Evolutionary conservation across 37 sponge, comb jelly and placozoan genomes (phyloP).

Genomic region (Dysidea cf. avara): DNA sequence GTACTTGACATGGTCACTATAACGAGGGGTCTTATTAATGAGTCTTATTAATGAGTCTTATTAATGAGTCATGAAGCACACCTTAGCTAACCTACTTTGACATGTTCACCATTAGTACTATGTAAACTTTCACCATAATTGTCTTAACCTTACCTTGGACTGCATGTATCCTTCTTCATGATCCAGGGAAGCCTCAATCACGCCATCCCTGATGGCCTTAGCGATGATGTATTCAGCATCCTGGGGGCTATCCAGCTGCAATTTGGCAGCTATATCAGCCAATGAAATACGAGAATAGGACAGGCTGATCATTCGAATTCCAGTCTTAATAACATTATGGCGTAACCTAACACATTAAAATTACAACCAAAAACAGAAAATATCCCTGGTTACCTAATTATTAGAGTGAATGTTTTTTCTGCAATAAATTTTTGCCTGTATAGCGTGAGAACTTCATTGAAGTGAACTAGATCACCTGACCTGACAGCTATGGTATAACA

Average conservation of each 20-base stretch:
- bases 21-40: no score
- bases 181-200: constrained; percentile 91
- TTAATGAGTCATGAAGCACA: no score
- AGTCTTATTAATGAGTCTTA: no score
- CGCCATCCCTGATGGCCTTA: constrained; percentile 93
- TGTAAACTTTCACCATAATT: neutral
- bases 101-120: neutral
- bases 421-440: constrained; percentile 65
- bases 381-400: constrained; percentile 47
- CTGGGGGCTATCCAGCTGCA: constrained; percentile 85
- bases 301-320: constrained; percentile 74
- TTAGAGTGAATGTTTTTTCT: constrained; percentile 91
- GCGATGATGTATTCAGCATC: constrained; percentile 98
- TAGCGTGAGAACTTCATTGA: constrained; percentile 66
- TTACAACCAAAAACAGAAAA: constrained; percentile 19
- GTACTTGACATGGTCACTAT: no score
- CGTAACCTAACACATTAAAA: constrained; percentile 50
- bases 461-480: constrained; percentile 84
- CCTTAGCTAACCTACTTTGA: no score
- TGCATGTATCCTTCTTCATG: constrained; percentile 92
- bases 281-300: constrained; percentile 91
- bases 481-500: constrained; percentile 61
- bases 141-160: constrained; percentile 52
- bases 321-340: constrained; percentile 99
- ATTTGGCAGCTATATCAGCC: constrained; percentile 86